phyloP scores from a whole-genome alignment of 64 coral and sea anemone species.

The Montipora cactus region DNA sequence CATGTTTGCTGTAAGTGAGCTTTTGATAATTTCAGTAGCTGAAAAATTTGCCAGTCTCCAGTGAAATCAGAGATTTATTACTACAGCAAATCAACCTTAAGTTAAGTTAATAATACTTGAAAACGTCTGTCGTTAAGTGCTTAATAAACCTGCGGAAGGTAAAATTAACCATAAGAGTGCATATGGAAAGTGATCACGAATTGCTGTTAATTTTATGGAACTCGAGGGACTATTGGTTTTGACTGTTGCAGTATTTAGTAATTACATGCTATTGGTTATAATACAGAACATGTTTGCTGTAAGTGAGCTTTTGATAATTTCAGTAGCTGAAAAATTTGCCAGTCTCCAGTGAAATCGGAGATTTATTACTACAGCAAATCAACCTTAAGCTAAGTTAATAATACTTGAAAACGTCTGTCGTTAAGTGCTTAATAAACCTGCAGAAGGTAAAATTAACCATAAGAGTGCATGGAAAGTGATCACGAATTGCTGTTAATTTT shows the following conservation, averaged over 20 bases:
- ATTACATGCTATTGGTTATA: neutral
- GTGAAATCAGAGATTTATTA: neutral
- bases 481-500: neutral
- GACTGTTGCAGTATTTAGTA: neutral
- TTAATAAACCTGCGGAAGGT: neutral
- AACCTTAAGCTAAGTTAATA: neutral
- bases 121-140: neutral
- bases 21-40: neutral
- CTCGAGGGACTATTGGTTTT: neutral
- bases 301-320: neutral
- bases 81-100: neutral
- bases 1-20: constrained; percentile 1
- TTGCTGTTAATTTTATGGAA: neutral
- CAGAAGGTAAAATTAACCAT: too few species aligned
- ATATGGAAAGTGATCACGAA: too few species aligned
- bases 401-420: neutral
- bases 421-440: neutral
- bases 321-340: neutral
- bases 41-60: neutral
- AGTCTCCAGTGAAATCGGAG: neutral
- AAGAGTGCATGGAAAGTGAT: too few species aligned
- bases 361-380: neutral
- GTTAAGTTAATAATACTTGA: neutral
- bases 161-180: too few species aligned
- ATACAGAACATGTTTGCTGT: constrained; percentile 20